phyloP scores from a whole-genome alignment of 2,113 vertebrate genomes.

The Oxygymnocypris stewartii region DNA sequence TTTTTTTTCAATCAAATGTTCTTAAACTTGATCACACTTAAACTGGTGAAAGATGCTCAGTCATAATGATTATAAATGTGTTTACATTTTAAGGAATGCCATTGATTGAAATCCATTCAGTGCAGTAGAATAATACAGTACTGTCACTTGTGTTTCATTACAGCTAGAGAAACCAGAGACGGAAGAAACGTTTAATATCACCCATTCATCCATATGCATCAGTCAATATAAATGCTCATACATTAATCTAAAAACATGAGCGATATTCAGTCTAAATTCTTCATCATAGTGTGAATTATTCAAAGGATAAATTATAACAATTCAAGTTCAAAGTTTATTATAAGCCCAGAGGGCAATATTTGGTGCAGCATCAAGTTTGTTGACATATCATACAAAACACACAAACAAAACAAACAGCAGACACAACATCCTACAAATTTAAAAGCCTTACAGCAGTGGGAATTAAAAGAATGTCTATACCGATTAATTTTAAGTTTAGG shows the following conservation, averaged over 20 bases:
- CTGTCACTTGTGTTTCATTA: background rate
- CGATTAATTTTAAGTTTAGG: too few relatives aligned
- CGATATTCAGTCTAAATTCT: background rate
- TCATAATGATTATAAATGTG: background rate
- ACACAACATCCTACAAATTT: too few relatives aligned
- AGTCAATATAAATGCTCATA: background rate
- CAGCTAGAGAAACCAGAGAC: background rate
- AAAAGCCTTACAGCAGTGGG: too few relatives aligned
- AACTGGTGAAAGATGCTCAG: background rate
- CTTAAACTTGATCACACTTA: background rate
- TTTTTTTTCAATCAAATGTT: background rate
- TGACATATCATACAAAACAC: too few relatives aligned
- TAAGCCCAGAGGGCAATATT: too few relatives aligned
- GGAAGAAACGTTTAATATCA: background rate
- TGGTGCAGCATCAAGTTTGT: too few relatives aligned
- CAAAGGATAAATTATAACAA: too few relatives aligned
- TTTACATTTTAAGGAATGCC: background rate
- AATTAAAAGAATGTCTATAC: too few relatives aligned
- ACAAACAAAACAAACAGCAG: too few relatives aligned
- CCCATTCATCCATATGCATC: background rate
- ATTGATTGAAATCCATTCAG: slow-evolving; percentile 2
- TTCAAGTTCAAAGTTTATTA: too few relatives aligned
- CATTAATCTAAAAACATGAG: background rate
- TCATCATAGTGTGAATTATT: background rate
- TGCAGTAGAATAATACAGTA: background rate